A percentile compares a stretch with the other conserved stretches of the same genome.
phyloP scores from a whole-genome alignment of 2,113 vertebrate species.

The Ageneiosus marmoratus region DNA sequence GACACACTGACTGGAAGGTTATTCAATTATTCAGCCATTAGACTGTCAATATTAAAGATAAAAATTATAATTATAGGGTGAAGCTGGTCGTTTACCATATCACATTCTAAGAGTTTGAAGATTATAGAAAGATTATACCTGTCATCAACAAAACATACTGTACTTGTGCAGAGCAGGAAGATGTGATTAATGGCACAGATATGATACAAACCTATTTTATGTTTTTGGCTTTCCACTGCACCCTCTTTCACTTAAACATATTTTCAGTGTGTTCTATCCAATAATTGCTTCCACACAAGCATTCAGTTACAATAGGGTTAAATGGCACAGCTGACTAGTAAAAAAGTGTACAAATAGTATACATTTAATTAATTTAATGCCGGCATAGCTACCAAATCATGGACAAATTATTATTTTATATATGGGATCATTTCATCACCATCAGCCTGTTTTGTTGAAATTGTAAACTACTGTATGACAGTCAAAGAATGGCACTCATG shows the following conservation, averaged over 20 bases:
- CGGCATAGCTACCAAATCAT: neutral
- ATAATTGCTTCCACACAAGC: neutral
- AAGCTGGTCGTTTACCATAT: constrained; percentile 7
- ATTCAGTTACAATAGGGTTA: neutral
- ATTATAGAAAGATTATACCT: constrained; percentile 31
- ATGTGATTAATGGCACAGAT: constrained; percentile 3
- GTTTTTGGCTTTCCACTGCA: neutral
- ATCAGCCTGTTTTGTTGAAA: neutral
- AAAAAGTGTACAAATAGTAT: neutral
- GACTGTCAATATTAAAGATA: constrained; percentile 7
- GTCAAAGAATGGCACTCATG: neutral
- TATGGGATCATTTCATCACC: neutral
- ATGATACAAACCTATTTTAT: neutral
- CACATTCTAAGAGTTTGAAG: constrained; percentile 18
- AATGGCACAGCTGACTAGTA: neutral
- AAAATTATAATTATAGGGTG: constrained; percentile 31
- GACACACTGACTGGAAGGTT: constrained; percentile 13
- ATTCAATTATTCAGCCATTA: constrained; percentile 23
- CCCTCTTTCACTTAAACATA: neutral
- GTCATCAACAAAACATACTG: constrained; percentile 10
- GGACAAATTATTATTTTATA: neutral
- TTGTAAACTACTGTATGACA: neutral
- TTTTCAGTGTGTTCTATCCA: neutral
- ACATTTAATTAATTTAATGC: neutral
- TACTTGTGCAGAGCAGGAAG: neutral